Base-by-base conservation (phyloP, 2,888 invertebrate genomes). In the Tenthredo distinguenda region DNA sequence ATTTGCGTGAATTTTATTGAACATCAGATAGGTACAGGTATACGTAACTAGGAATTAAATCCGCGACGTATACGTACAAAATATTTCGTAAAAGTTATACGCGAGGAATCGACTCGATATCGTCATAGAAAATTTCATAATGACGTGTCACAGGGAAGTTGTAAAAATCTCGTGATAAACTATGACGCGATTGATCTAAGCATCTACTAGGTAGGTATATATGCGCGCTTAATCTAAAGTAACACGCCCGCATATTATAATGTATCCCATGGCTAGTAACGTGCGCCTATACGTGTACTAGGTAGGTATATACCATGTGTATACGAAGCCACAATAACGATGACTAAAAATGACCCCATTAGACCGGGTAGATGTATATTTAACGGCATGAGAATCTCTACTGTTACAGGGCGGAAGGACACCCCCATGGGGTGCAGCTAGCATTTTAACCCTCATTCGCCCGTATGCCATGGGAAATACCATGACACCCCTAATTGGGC, bases 361-460 rank as follows among this genome's bases (percentile, higher is more conserved):
- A 87, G 87, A 83, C 47, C 86, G 85, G 86, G 88, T 90, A 90
- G 90, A 89, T 90, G 88, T 90, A 90, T 90, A 89, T 90, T 87
- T 90, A 90, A 89, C 86, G 84, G 83, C 89, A 89, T 91, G 91
- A 90, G 92, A 92, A 92, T 91, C 90, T 90, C 87, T 88, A 84
- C 88, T 34, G 15, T 34, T 68, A 68, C 68, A 87, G 88, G 90
- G 89, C 89, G 89, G 89, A 89, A 90, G 90, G 71, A 90, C 90
- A 90, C 90, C 91, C 90, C 88, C 88, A 89, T 88, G 85, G 83
- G 85, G 85, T 62, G 72, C 83, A 86, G 55, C 55, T 55, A 55
- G 55, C 84, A 21, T 74, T 82, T 84, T 84, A 74, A 55, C 74
- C 86, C 85, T 34, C 82, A 55, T 83, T 83, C 85, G 85, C 85